A percentile compares a stretch with the other conserved stretches of the same genome.
Conservation (phyloP, 2,888 invertebrate species). For the Thera britannica region DNA sequence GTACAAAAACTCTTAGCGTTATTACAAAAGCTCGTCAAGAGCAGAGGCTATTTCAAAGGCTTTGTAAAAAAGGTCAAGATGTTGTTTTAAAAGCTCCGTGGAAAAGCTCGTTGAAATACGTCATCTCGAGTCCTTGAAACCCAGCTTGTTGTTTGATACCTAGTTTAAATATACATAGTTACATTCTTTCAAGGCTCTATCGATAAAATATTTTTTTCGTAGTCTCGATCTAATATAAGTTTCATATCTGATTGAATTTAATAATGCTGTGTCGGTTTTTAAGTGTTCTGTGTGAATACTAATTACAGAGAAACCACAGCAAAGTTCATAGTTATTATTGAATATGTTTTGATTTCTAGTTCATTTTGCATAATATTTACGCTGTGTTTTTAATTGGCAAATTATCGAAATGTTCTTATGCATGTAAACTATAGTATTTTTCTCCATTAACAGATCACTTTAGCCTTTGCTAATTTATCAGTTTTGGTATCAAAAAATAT, state of each 20-base stretch:
- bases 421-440: no score
- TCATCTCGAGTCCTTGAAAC: slow-evolving; percentile 13
- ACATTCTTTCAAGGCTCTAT: slow-evolving; percentile 12
- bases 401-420: not conserved
- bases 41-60: slow-evolving; percentile 9
- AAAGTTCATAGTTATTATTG: not conserved
- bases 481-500: no score
- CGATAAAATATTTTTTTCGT: not conserved
- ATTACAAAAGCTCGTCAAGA: slow-evolving; percentile 16
- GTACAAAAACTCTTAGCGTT: slow-evolving; percentile 12
- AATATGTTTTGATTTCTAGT: slow-evolving; percentile 1
- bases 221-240: not conserved
- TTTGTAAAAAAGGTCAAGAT: slow-evolving; percentile 19
- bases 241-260: not conserved
- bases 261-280: not conserved
- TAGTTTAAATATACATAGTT: not conserved
- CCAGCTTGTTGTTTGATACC: slow-evolving; percentile 1
- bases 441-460: no score
- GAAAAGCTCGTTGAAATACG: slow-evolving; percentile 12
- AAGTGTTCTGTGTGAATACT: not conserved
- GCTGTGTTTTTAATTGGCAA: not conserved
- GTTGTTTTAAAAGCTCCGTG: slow-evolving; percentile 15
- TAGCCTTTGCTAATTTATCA: no score
- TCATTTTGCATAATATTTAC: not conserved
- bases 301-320: not conserved